Conservation (phyloP, 35 echinoderm and acorn worm species). For the Apostichopus parvimensis region DNA sequence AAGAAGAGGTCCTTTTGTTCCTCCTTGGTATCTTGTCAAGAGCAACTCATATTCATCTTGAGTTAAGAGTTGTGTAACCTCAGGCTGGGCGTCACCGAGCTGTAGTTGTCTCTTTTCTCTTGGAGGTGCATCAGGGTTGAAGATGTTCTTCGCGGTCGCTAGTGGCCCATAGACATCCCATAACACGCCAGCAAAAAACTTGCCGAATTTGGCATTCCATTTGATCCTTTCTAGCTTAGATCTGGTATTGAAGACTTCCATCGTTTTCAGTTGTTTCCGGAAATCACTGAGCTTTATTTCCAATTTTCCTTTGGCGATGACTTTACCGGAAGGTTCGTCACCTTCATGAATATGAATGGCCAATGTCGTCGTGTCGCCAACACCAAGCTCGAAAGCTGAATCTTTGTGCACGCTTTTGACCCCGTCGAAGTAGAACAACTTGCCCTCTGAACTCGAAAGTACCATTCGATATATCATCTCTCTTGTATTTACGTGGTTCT, state of each 20-base stretch:
- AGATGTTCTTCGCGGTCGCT: slow-evolving; percentile 53
- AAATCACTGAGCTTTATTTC: slow-evolving; percentile 63
- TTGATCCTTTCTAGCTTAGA: slow-evolving; percentile 46
- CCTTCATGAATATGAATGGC: slow-evolving; percentile 58
- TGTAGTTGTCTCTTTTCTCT: slow-evolving; percentile 66
- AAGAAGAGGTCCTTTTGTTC: slow-evolving; percentile 65
- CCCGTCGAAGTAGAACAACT: slow-evolving; percentile 61
- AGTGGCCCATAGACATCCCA: slow-evolving; percentile 76
- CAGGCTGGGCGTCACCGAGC: slow-evolving; percentile 50
- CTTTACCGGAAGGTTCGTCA: not conserved
- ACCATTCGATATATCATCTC: slow-evolving; percentile 77
- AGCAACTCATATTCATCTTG: slow-evolving; percentile 60
- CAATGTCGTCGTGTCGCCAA: slow-evolving; percentile 63
- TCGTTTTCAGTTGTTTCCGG: slow-evolving; percentile 55
- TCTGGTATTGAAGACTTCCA: slow-evolving; percentile 61
- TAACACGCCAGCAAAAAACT: slow-evolving; percentile 68
- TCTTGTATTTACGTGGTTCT: slow-evolving; percentile 59
- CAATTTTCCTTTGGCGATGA: slow-evolving; percentile 62
- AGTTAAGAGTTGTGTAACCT: slow-evolving; percentile 51
- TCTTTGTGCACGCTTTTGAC: slow-evolving; percentile 73
- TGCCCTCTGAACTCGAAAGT: slow-evolving; percentile 56
- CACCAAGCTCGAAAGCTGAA: slow-evolving; percentile 52
- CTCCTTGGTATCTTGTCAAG: slow-evolving; percentile 65
- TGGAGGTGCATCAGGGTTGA: slow-evolving; percentile 48
- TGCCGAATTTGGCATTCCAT: slow-evolving; percentile 79